Evolutionary conservation across 2,797 vertebrate genomes (phyloP), one percentile per base, ranked within the genome.

Genomic region (Taeniopygia guttata): DNA sequence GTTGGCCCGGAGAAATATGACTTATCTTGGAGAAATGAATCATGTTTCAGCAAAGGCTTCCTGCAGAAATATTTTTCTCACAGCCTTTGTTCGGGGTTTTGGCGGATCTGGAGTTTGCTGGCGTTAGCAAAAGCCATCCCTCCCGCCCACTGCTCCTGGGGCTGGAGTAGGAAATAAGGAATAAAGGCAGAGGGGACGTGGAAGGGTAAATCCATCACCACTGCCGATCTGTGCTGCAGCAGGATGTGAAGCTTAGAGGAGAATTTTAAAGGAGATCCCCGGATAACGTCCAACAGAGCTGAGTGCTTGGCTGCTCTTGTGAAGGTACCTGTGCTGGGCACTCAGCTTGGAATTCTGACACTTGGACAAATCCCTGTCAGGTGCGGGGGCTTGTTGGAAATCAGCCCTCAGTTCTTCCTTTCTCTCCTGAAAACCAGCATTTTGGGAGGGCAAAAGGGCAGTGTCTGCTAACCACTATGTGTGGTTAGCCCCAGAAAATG

Each of bases 1-100:
- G 69, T 86, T 94, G 93, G 95, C 94, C 0, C 0, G 85, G 49
- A 52, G 59, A 89, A 84, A 80, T 54, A 25, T 19, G 55, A 75
- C 54, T 96, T 94, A 89, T 94, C 95, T 94, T 15, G 26, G 51
- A 91, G 73, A 94, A 91, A 93, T 90, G 89, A 91, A 94, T 96
- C 91, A 62, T 89, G 84, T 91, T 96, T 87, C 93, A 91, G 87
- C 58, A 16, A 88, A 69, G 20, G 69, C 82, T 91, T 96, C 94
- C 87, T 94, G 89, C 87, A 93, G 91, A 84, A 96, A 43, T 87
- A 81, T 86, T 94, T 95, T 95, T 94, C 89, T 89, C 94, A 90
- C 93, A 95, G 95, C 46, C 94, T 96, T 94, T 93, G 94, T 94
- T 94, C 59, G 2, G 69, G 66, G 54, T 84, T 93, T 94, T 96